Base-by-base conservation (phyloP, 1,140 invertebrate genomes). In the Anoplolepis gracilipes region DNA sequence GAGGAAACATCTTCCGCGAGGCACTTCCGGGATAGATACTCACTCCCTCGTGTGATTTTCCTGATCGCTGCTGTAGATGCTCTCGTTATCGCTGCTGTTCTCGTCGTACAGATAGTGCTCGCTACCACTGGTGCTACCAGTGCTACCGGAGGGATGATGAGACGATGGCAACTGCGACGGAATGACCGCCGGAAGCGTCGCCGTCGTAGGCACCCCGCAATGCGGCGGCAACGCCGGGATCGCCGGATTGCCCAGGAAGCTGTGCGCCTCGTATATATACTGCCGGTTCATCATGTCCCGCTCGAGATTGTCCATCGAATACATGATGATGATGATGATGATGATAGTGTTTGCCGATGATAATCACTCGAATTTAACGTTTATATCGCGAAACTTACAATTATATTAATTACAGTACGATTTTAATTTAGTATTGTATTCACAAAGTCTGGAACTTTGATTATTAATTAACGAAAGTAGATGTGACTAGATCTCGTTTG, bases 221-320 rank as follows among this genome's bases (percentile, higher is more conserved):
- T 94, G 93, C 7, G 91, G 73, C 7, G 93, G 92, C 53, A 94
- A 62, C 1, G 91, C 72, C 30, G 93, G 92, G 36, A 94, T 94
- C 22, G 91, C 93, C 0, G 93, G 89, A 65, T 94, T 93, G 0
- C 94, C 94, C 8, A 96, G 87, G 75, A 96, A 96, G 69, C 92
- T 93, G 85, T 95, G 94, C 1, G 95, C 92, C 73, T 96, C 95
- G 90, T 96, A 96, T 77, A 96, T 95, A 75, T 95, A 96, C 91
- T 96, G 95, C 6, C 95, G 92, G 76, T 95, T 96, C 90, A 96
- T 95, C 76, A 94, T 94, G 49, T 95, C 95, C 33, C 95, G 79
- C 77, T 96, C 95, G 57, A 96, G 90, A 91, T 95, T 95, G n/a
- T 96, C 95, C 94, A 96, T 95, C 5, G 94, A 95, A 90, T 95